Conservation (phyloP, 1,140 invertebrate genomes). For the Trissolcus basalis region DNA sequence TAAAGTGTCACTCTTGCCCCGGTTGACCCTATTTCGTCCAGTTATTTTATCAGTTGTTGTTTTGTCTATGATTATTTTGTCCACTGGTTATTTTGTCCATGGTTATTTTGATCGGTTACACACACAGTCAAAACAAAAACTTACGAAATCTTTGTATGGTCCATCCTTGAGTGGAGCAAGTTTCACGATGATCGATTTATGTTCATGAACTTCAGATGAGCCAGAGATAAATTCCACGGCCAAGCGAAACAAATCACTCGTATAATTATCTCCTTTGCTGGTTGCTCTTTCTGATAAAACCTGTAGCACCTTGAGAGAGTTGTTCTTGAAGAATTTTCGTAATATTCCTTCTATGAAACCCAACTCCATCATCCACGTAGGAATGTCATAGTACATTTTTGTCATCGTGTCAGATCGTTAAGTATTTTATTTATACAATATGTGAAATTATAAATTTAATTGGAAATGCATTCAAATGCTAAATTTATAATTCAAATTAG, state of each 20-base stretch:
- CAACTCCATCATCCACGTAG: conserved; percentile 69
- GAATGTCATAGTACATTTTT: conserved; percentile 46
- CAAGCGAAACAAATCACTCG: conserved; percentile 71
- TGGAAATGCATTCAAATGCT: too few species aligned
- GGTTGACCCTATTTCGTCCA: too few species aligned
- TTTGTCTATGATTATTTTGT: too few species aligned
- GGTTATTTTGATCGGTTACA: too few species aligned
- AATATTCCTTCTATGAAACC: conserved; percentile 70
- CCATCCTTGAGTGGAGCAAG: conserved; percentile 62
- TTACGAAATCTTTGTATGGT: conserved; percentile 61
- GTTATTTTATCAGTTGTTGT: too few species aligned
- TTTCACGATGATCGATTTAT: conserved; percentile 65
- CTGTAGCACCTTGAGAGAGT: conserved; percentile 64
- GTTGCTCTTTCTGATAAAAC: conserved; percentile 66
- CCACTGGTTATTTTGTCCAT: too few species aligned
- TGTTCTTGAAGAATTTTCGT: conserved; percentile 60
- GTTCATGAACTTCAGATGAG: conserved; percentile 39
- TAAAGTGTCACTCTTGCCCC: too few species aligned
- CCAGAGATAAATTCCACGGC: conserved; percentile 52
- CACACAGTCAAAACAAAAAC: too few species aligned
- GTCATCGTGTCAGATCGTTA: neutral
- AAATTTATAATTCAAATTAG: too few species aligned
- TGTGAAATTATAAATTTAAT: too few species aligned
- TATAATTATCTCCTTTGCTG: conserved; percentile 75
- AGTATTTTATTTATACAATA: neutral